Percentiles rank a stretch among this genome's conserved stretches.
Evolutionary conservation across 2,113 vertebrate species (phyloP).

Genomic region (Passer domesticus): DNA sequence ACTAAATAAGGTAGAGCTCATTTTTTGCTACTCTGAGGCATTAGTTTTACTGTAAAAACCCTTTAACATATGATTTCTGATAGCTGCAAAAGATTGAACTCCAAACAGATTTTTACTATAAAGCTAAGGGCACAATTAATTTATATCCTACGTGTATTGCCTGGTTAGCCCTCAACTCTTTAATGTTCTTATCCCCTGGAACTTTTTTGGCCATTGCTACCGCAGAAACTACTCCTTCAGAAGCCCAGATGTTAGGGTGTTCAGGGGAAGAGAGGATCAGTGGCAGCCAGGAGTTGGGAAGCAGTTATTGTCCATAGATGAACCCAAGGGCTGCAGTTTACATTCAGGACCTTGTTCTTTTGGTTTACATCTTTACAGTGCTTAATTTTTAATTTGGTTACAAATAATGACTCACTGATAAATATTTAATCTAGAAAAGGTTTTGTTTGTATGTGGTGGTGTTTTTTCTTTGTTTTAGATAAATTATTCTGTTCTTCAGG

Average conservation of each 20-base stretch:
- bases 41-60: not conserved
- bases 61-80: not conserved
- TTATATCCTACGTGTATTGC: rapidly evolving
- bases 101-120: not conserved
- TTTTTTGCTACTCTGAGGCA: not conserved
- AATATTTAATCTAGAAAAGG: not conserved
- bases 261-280: not conserved
- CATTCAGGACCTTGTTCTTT: not conserved
- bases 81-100: not conserved
- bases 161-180: not conserved
- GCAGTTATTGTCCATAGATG: not conserved
- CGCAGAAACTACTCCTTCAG: not conserved
- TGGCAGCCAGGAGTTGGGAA: not conserved
- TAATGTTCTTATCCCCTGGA: not conserved
- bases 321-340: not conserved
- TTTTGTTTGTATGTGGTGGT: not conserved
- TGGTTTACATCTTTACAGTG: not conserved
- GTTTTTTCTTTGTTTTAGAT: not conserved
- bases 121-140: not conserved
- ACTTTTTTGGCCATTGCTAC: not conserved
- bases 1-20: not conserved
- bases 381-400: not conserved
- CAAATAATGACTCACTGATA: not conserved
- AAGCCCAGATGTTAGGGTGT: not conserved
- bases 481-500: not conserved